phyloP scores from a whole-genome alignment of 2,888 invertebrate species.

The Dasypogon diadema region DNA sequence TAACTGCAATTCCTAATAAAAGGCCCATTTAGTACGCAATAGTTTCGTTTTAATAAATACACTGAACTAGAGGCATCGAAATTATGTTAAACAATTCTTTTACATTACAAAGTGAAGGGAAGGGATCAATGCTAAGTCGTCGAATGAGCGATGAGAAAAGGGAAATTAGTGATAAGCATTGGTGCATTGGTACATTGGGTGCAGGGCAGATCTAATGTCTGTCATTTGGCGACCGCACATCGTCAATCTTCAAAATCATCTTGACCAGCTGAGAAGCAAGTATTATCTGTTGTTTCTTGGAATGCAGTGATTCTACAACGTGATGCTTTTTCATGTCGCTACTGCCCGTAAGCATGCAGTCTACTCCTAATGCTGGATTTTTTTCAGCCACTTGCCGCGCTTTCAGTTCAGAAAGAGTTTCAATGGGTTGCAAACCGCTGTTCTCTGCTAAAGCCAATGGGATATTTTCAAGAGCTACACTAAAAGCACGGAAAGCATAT shows the following conservation, averaged over 20 bases:
- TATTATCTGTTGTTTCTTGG: slow-evolving; percentile 97
- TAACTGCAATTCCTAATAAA: too few relatives aligned
- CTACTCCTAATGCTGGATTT: slow-evolving; percentile 91
- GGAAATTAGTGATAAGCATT: neutral
- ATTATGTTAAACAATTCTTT: neutral
- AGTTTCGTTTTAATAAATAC: neutral
- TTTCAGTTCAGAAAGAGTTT: slow-evolving; percentile 91
- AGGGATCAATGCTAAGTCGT: too few relatives aligned
- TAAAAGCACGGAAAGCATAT: slow-evolving; percentile 95
- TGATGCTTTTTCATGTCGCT: slow-evolving; percentile 93
- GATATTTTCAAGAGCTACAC: slow-evolving; percentile 94
- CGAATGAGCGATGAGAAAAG: neutral
- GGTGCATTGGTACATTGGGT: neutral
- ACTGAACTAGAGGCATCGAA: neutral
- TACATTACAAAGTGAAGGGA: neutral
- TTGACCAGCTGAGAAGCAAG: slow-evolving; percentile 98
- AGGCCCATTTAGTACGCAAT: neutral
- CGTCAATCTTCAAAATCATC: slow-evolving; percentile 99
- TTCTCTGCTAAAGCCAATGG: slow-evolving; percentile 98
- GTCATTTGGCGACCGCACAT: slow-evolving; percentile 80
- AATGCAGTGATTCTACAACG: slow-evolving; percentile 96
- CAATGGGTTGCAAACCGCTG: slow-evolving; percentile 92
- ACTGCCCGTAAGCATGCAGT: slow-evolving; percentile 89
- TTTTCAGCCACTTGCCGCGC: slow-evolving; percentile 87
- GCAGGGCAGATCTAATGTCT: slow-evolving; percentile 48